These are phyloP conservation scores for Clarias gariepinus DNA, from an alignment of 2,113 vertebrate species.

Conservation along the genomic window DNA sequence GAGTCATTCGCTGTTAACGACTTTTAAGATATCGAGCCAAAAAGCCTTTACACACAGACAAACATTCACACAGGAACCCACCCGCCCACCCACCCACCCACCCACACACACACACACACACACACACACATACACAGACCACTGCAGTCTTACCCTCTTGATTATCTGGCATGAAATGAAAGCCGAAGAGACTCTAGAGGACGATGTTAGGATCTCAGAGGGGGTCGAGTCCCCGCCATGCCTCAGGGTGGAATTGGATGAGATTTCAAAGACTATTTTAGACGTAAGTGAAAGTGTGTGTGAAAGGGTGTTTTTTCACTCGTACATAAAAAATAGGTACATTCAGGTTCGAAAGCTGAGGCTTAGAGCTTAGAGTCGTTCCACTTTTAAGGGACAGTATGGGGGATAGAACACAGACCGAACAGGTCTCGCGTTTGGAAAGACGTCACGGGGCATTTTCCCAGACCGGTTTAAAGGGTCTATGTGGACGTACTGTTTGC, in stretches of 20 bases:
- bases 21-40: neutral
- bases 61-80: neutral
- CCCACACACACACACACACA: neutral
- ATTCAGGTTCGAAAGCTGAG: neutral
- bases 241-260: neutral
- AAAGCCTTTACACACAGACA: neutral
- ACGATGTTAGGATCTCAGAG: slow-evolving; percentile 19
- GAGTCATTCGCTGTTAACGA: neutral
- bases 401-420: too few species aligned
- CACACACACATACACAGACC: too few species aligned
- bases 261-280: slow-evolving; percentile 30
- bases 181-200: slow-evolving; percentile 16
- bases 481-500: too few species aligned
- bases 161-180: slow-evolving; percentile 36
- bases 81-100: neutral
- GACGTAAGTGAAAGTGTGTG: neutral
- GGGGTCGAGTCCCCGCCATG: neutral
- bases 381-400: too few species aligned
- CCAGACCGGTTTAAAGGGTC: too few species aligned
- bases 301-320: neutral
- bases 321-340: neutral
- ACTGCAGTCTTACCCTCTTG: neutral
- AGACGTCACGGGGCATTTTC: too few species aligned
- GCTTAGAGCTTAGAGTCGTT: too few species aligned
- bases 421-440: too few species aligned